A percentile compares a stretch with the other conserved stretches of the same genome.
Conservation (phyloP, 2,797 vertebrate species). For the Gallinago solitaria region DNA sequence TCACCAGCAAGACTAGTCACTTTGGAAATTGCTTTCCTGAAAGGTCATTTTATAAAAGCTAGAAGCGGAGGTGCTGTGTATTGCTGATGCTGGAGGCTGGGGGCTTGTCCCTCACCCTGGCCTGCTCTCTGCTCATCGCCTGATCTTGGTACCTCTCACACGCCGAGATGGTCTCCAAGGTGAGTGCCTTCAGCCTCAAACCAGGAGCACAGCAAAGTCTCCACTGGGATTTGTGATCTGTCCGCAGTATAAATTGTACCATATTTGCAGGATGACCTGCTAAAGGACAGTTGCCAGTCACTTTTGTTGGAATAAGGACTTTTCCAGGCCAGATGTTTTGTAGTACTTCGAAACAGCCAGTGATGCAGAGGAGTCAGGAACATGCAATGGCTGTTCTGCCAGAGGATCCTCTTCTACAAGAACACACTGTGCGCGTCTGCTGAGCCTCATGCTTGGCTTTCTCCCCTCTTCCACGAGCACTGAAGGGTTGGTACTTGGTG, state of each 20-base stretch:
- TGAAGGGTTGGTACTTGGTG: not conserved
- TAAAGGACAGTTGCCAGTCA: not conserved
- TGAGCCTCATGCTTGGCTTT: not conserved
- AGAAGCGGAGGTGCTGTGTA: not conserved
- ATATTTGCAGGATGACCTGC: not conserved
- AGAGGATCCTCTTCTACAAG: not conserved
- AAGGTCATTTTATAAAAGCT: not conserved
- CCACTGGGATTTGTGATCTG: not conserved
- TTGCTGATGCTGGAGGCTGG: not conserved
- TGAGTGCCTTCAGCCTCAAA: not conserved
- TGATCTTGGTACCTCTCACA: not conserved
- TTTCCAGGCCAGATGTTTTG: not conserved
- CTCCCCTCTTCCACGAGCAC: not conserved
- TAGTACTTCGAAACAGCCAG: not conserved
- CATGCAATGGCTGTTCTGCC: not conserved
- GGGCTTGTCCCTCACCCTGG: not conserved
- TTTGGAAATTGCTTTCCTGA: not conserved
- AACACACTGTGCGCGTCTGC: not conserved
- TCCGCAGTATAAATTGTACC: not conserved
- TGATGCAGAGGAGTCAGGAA: not conserved
- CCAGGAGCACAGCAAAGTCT: too few species aligned
- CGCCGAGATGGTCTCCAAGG: not conserved
- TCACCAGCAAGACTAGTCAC: not conserved
- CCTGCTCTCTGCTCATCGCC: not conserved
- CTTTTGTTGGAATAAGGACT: not conserved